Conservation (phyloP, 1,140 invertebrate species). For the Aphis gossypii region DNA sequence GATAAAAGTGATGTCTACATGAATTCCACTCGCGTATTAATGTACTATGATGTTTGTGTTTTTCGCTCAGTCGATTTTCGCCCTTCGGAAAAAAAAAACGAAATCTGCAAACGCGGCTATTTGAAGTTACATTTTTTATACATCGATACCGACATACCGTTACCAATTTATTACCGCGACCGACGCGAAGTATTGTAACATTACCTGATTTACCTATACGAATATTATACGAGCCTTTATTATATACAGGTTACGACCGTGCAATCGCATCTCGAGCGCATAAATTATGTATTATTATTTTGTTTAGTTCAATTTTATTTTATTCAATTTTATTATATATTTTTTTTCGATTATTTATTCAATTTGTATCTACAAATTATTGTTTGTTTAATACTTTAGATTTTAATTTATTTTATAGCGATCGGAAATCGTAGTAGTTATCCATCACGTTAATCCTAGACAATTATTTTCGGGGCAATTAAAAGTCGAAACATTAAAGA, state of each 20-base stretch:
- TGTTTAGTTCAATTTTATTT: constrained; percentile 52
- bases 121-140: background rate
- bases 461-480: constrained; percentile 47
- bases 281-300: constrained; percentile 53
- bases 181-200: constrained; percentile 1
- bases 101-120: background rate
- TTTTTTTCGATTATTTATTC: constrained; percentile 56
- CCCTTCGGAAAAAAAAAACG: background rate
- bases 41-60: background rate
- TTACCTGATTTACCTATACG: background rate
- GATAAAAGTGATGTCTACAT: background rate
- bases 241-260: constrained; percentile 25
- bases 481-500: background rate
- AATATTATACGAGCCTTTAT: background rate
- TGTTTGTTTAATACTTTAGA: constrained; percentile 55
- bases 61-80: background rate
- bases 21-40: background rate
- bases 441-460: constrained; percentile 18
- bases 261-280: constrained; percentile 54
- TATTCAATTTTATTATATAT: constrained; percentile 42
- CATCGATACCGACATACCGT: background rate
- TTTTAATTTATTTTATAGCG: constrained; percentile 45
- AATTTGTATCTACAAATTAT: constrained; percentile 51
- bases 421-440: background rate
- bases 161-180: background rate